Evolutionary conservation across 2,113 vertebrate species (phyloP), one percentile per base, ranked within the genome.

Genomic region (Macquaria ambigua): DNA sequence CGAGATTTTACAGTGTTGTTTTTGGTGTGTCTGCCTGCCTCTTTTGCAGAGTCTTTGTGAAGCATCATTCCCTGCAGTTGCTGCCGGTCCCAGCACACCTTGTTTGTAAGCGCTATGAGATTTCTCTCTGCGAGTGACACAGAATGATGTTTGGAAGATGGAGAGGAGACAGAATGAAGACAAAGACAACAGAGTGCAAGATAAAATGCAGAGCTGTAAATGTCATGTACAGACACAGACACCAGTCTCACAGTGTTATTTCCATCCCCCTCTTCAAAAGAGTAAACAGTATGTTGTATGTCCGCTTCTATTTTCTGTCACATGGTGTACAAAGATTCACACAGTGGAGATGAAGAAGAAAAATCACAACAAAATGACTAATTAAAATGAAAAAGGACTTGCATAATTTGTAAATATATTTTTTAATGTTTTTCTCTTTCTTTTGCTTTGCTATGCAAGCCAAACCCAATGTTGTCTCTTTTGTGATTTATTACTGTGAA

Each of bases 381-480:
- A 84, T 78, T 69, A 53, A 92, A 87, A 86, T 72, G 82, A 92
- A 88, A 86, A 93, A 78, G 88, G 93, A 96, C 93, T 95, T 95
- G 93, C 93, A 93, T 92, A 89, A 92, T 90, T 89, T 96, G 95
- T 96, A 96, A 94, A 95, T 96, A 95, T 70, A 71, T 94, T 94
- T 95, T 94, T 84, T 83, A 81, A 84, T 91, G 69, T 83, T 91
- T 86, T 66, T 92, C 41, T 90, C 59, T 93, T 91, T 90, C 46
- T 89, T 93, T 96, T 94, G 94, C 94, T 94, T 96, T 92, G 94
- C 95, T 95, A 96, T 96, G 95, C 94, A 96, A 96, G 94, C 94
- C 90, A 89, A 94, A 93, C 91, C 83, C 81, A 74, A 88, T 76
- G 87, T 94, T 76, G 90, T 94, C 84, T 93, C 75, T 94, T 92